Percentiles rank a stretch among this genome's conserved stretches.
These are phyloP conservation scores for Tinamus guttatus DNA, from an alignment of 2,113 vertebrate genomes.

Conservation along the genomic window DNA sequence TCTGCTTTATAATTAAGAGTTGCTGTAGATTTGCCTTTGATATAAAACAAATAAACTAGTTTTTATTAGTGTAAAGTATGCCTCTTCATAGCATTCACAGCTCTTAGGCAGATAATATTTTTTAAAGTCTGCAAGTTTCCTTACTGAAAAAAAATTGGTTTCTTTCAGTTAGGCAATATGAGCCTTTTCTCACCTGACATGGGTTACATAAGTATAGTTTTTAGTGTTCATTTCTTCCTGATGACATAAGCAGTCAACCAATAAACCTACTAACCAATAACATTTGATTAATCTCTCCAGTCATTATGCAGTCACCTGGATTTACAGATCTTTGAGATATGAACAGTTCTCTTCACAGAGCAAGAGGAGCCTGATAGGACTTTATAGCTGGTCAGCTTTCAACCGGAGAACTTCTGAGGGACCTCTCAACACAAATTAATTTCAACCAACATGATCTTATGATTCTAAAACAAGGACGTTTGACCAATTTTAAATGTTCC, in stretches of 20 bases:
- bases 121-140: not conserved
- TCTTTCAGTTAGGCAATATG: not conserved
- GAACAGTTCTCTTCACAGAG: not conserved
- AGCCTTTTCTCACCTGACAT: not conserved
- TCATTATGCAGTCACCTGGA: not conserved
- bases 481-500: not conserved
- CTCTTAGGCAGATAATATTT: not conserved
- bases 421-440: not conserved
- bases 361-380: not conserved
- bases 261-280: not conserved
- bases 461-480: not conserved
- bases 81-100: not conserved
- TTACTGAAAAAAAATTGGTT: not conserved
- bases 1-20: not conserved
- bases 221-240: not conserved
- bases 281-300: not conserved
- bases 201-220: not conserved
- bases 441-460: fast-evolving
- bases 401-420: not conserved
- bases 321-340: not conserved
- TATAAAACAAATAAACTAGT: not conserved
- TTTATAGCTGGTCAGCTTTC: not conserved
- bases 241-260: not conserved
- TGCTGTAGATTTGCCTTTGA: not conserved
- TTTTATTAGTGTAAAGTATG: not conserved